phyloP scores from a whole-genome alignment of 1,140 invertebrate species.

The Pseudobourletiella spinata region DNA sequence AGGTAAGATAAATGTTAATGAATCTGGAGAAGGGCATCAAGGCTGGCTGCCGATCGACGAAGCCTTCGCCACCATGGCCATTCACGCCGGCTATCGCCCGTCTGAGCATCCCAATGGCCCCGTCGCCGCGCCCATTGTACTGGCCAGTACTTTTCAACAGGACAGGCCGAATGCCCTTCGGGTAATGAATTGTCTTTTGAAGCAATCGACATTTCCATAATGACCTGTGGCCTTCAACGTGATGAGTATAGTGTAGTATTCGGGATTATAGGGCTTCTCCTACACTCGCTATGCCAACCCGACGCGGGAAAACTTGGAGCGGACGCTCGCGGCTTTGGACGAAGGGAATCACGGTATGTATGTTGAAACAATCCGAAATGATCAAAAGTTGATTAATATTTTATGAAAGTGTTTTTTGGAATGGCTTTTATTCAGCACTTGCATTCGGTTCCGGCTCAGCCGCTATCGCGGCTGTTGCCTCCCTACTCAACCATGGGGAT shows the following conservation, averaged over 20 bases:
- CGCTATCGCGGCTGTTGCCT: conserved; percentile 62
- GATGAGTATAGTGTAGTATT: neutral
- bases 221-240: no score
- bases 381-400: neutral
- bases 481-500: conserved; percentile 72
- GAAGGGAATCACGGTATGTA: conserved; percentile 66
- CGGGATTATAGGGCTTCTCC: conserved; percentile 62
- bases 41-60: conserved; percentile 20
- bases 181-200: conserved; percentile 45
- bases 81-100: conserved; percentile 82
- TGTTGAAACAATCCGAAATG: no score
- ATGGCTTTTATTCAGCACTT: no score
- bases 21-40: no score
- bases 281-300: conserved; percentile 96
- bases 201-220: neutral
- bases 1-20: no score
- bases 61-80: conserved; percentile 76
- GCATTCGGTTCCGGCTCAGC: conserved; percentile 93
- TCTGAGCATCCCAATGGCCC: conserved; percentile 68
- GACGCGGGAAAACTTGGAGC: conserved; percentile 77
- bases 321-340: conserved; percentile 82
- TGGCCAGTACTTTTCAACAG: conserved; percentile 92
- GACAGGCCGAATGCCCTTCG: conserved; percentile 64
- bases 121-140: conserved; percentile 82
- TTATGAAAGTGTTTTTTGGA: no score